phyloP scores from a whole-genome alignment of 2,888 invertebrate genomes.

The Clivina fossor region DNA sequence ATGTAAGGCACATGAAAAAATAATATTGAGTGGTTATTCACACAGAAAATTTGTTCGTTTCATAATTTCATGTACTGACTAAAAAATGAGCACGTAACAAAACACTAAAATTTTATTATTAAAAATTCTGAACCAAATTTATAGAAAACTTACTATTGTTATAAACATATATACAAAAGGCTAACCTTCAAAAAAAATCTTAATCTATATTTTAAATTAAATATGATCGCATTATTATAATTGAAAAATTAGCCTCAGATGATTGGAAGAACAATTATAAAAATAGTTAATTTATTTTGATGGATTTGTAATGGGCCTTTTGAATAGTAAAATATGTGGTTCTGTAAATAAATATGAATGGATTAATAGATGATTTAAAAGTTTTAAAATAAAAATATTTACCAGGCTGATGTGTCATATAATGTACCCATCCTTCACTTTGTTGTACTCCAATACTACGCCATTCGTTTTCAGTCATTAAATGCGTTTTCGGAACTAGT shows the following conservation, averaged over 20 bases:
- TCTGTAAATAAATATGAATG: conserved; percentile 63
- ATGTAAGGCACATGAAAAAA: too few species aligned
- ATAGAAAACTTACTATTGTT: conserved; percentile 18
- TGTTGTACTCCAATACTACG: conserved; percentile 93
- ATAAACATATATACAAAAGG: conserved; percentile 29
- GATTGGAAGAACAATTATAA: not conserved
- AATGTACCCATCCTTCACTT: conserved; percentile 95
- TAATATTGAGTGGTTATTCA: too few species aligned
- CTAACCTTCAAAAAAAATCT: conserved; percentile 3
- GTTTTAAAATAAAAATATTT: conserved; percentile 41
- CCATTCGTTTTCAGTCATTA: conserved; percentile 96
- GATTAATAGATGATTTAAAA: conserved; percentile 19
- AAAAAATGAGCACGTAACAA: too few species aligned
- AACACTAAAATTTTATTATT: too few species aligned
- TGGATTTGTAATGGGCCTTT: conserved; percentile 66
- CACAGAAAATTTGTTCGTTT: too few species aligned
- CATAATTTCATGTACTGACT: too few species aligned
- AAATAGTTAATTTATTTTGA: conserved; percentile 27
- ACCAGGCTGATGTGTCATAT: conserved; percentile 95
- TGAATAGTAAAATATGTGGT: conserved; percentile 88
- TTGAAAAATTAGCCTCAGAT: conserved; percentile 10
- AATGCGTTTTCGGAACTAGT: conserved; percentile 85
- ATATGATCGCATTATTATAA: not conserved
- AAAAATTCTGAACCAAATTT: too few species aligned
- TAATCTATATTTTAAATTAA: not conserved